Conservation (phyloP, 2,113 vertebrate genomes). For the Dipodomys ordii region DNA sequence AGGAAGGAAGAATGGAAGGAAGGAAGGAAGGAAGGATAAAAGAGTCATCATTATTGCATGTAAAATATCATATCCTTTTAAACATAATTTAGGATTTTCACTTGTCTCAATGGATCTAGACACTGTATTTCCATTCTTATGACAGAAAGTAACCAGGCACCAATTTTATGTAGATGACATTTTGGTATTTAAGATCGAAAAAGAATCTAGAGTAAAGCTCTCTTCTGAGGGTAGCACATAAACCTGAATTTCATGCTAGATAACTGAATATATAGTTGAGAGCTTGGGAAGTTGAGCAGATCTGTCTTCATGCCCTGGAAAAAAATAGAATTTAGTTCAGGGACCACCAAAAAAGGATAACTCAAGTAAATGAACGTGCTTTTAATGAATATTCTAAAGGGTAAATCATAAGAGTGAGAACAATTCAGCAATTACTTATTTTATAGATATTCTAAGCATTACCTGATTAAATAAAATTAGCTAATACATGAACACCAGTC, state of each 20-base stretch:
- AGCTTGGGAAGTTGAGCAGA: neutral
- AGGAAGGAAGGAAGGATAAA: too few species aligned
- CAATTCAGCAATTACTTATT: neutral
- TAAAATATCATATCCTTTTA: slow-evolving; percentile 12
- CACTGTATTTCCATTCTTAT: neutral
- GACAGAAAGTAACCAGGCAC: neutral
- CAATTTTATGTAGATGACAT: too few species aligned
- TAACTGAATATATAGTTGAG: too few species aligned
- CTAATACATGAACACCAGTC: neutral
- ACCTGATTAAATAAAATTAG: neutral
- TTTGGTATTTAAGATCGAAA: too few species aligned
- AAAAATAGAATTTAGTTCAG: neutral
- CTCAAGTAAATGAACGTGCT: neutral
- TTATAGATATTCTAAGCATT: neutral
- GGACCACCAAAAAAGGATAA: neutral
- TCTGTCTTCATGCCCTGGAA: neutral
- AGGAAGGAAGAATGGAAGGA: too few species aligned
- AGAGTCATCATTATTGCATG: neutral
- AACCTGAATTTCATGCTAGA: too few species aligned
- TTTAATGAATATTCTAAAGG: neutral
- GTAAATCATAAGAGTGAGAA: neutral
- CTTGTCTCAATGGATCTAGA: neutral
- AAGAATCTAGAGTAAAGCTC: too few species aligned
- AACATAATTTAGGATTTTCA: slow-evolving; percentile 27
- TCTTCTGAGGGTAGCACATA: too few species aligned